Evolutionary conservation across 1,140 invertebrate genomes (phyloP), one percentile per base, ranked within the genome.

Genomic region (Zaprionus davidi): DNA sequence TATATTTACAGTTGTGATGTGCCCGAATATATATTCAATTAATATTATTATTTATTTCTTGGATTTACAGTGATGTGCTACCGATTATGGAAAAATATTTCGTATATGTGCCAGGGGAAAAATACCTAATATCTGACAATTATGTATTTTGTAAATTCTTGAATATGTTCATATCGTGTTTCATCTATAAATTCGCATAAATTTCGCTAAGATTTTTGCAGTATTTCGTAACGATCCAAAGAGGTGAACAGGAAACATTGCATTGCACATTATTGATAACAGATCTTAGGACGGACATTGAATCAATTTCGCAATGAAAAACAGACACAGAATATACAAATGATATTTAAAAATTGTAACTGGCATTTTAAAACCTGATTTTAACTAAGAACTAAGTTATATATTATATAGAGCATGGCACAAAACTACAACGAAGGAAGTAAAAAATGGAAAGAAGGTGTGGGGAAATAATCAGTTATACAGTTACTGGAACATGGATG

Each of bases 241-340:
- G 34, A 64, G 55, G 34, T 73, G 53, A 69, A 60, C 49, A 36
- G 69, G 81, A 65, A 71, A 84, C 62, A 74, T 26, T 51, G 59
- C 26, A 63, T 41, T 41, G 64, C 34, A 41, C 38, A 41, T 41
- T 41, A 6, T 64, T 55, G 56, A 44, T 85, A 90, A 90, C 81
- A 90, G 64, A 90, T 85, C 60, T 31, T 71, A 90, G 85, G 85
- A 90, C 85, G 85, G 85, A 90, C 81, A 81, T 73, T 79, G 71
- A 87, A 87, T 80, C 53, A 78, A 88, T 83, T 83, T 77, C 41
- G 41, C n/a, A 17, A 17, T 56, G 76, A 51, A 66, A 76, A 74
- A 26, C 6, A 73, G 12, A 20, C 49, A 36, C 31, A 11, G 31
- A 84, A 79, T 59, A 44, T 44, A 46, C 7, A 78, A 82, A 76